Conservation (phyloP, 2,888 invertebrate genomes). For the Monoplex corrugatus region DNA sequence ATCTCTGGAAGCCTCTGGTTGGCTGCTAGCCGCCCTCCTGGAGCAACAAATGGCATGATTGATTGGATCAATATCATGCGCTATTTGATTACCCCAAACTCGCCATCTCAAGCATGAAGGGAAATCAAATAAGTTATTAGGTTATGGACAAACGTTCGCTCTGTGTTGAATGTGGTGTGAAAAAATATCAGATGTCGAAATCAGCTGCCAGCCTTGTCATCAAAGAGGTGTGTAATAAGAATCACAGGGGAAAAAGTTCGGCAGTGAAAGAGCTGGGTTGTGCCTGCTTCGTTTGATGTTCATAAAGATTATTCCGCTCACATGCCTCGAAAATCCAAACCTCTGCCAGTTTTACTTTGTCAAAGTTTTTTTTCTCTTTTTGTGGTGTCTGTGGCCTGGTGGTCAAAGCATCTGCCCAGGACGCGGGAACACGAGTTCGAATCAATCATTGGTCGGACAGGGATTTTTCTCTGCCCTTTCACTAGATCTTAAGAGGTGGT, state of each 20-base stretch:
- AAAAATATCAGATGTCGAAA: slow-evolving; percentile 3
- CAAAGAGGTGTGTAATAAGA: neutral
- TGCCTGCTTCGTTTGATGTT: neutral
- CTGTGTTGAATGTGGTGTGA: neutral
- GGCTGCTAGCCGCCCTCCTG: neutral
- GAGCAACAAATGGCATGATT: slow-evolving; percentile 29
- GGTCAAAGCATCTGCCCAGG: no score
- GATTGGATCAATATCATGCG: slow-evolving; percentile 33
- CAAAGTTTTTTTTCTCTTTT: no score
- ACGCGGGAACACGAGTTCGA: no score
- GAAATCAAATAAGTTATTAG: slow-evolving; percentile 28
- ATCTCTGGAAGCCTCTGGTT: neutral
- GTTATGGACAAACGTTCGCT: slow-evolving; percentile 16
- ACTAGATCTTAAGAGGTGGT: no score
- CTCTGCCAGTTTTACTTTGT: neutral
- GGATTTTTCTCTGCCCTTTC: no score
- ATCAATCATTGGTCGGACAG: no score
- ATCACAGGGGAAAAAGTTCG: neutral
- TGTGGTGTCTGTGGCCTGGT: no score
- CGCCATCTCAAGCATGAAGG: neutral
- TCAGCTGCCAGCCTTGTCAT: neutral
- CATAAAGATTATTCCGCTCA: neutral
- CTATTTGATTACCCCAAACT: slow-evolving; percentile 30
- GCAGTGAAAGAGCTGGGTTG: neutral
- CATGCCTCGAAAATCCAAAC: neutral